phyloP scores from a whole-genome alignment of 2,113 vertebrate species.

The Callospermophilus lateralis region DNA sequence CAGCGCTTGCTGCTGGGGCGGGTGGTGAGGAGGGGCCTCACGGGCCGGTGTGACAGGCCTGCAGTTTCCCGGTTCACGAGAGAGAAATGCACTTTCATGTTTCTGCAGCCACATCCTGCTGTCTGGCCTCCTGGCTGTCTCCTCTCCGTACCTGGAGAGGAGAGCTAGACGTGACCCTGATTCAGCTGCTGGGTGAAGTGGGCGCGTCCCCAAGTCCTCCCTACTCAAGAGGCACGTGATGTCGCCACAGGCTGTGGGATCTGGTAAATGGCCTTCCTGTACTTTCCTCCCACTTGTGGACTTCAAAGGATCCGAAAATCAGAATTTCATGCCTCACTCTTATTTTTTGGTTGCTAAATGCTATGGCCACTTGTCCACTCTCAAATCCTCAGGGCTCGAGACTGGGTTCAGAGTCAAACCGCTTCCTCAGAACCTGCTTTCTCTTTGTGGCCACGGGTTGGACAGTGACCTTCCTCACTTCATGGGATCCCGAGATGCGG shows the following conservation, averaged over 20 bases:
- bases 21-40: background rate
- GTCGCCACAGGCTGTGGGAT: background rate
- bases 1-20: too few species aligned
- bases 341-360: background rate
- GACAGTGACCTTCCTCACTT: too few species aligned
- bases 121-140: background rate
- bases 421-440: background rate
- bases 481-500: background rate
- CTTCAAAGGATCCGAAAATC: conserved; percentile 23
- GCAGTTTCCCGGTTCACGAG: background rate
- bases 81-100: conserved; percentile 24
- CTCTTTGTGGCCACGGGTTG: too few species aligned
- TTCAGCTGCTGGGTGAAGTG: background rate
- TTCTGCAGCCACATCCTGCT: background rate
- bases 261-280: conserved; percentile 1
- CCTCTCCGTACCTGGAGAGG: background rate
- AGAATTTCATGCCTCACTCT: conserved; percentile 7
- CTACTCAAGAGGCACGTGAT: background rate
- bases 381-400: background rate
- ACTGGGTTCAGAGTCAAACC: background rate
- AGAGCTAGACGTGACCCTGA: background rate
- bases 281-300: background rate
- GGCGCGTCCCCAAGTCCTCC: background rate
- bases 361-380: background rate
- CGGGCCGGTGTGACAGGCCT: background rate